A percentile compares a stretch with the other conserved stretches of the same genome.
phyloP scores from a whole-genome alignment of 2,113 vertebrate species.

The Nyctibius bracteatus region DNA sequence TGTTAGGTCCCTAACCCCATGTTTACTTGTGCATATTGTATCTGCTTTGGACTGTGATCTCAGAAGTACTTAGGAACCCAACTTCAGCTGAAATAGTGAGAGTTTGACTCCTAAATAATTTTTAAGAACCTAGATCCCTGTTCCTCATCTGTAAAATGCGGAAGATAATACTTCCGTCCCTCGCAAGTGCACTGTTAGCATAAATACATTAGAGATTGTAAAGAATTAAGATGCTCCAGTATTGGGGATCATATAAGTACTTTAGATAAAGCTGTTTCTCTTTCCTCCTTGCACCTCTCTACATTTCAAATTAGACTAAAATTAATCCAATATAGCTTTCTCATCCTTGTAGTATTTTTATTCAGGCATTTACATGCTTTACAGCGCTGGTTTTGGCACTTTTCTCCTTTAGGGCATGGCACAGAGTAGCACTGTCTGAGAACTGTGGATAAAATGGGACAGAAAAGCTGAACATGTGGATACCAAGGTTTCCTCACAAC shows the following conservation, averaged over 20 bases:
- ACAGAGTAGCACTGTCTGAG: slow-evolving; percentile 12
- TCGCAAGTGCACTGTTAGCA: neutral
- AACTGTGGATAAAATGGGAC: slow-evolving; percentile 33
- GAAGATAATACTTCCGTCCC: neutral
- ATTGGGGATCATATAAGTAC: neutral
- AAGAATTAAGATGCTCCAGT: neutral
- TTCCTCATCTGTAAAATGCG: neutral
- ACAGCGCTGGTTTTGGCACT: neutral
- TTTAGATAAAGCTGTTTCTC: neutral
- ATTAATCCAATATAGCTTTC: slow-evolving; percentile 35
- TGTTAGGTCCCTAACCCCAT: rapidly evolving
- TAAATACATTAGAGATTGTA: neutral
- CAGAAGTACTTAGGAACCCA: neutral
- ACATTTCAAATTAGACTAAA: slow-evolving; percentile 16
- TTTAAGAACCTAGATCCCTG: neutral
- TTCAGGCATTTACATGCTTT: slow-evolving; percentile 52
- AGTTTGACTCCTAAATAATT: neutral
- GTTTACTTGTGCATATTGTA: neutral
- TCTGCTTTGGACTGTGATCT: neutral
- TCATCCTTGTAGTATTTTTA: slow-evolving; percentile 13
- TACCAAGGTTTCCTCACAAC: slow-evolving; percentile 19
- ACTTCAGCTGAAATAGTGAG: neutral
- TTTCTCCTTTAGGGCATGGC: slow-evolving; percentile 38
- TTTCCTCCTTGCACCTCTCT: slow-evolving; percentile 10
- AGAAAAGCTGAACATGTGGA: slow-evolving; percentile 13